Evolutionary conservation across 2,797 vertebrate species (phyloP), one percentile per base, ranked within the genome.

Genomic region (Malurus splendens): DNA sequence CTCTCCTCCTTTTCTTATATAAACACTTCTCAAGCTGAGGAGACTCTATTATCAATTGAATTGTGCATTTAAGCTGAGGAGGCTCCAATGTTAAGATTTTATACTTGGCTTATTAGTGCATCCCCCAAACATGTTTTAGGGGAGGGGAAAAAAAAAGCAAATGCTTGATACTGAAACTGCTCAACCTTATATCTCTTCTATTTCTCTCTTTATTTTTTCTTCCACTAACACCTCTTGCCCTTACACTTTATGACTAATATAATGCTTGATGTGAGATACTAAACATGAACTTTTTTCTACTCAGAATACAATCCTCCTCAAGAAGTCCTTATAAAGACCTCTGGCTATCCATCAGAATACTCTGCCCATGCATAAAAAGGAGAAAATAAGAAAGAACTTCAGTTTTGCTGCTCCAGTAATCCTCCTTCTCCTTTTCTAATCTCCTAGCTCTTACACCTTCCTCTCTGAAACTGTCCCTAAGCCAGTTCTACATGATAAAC

Each of bases 401-500:
- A 44, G 11, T 80, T 76, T 20, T 76, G 41, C 48, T 72, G 56
- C 32, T 78, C 55, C 45, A 75, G 25, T 59, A 89, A 89, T 39
- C 10, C 12, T 22, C 38, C 11, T 51, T 62, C 28, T 79, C 39
- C 28, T 59, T 76, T 74, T 68, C 66, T 39, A 42, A 80, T 59
- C 44, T 77, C 5, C 30, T 59, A 67, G 42, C 38, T 88, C 47
- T 72, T 66, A 48, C 4, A 38, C 18, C 47, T 78, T 19, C 19
- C 50, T 71, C 70, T 81, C 67, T 74, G 17, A 56, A 91, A 91
- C 47, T 42, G 41, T 47, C 60, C 77, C 50, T 36, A 66, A 89
- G 25, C 23, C 18, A 20, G 41, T 16, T 30, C 14, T 9, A 44
- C 33, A 42, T 7, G 14, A 89, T 66, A 87, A 93, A 85, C 59